phyloP scores from a whole-genome alignment of 2,113 vertebrate genomes.

The Entelurus aequoreus region DNA sequence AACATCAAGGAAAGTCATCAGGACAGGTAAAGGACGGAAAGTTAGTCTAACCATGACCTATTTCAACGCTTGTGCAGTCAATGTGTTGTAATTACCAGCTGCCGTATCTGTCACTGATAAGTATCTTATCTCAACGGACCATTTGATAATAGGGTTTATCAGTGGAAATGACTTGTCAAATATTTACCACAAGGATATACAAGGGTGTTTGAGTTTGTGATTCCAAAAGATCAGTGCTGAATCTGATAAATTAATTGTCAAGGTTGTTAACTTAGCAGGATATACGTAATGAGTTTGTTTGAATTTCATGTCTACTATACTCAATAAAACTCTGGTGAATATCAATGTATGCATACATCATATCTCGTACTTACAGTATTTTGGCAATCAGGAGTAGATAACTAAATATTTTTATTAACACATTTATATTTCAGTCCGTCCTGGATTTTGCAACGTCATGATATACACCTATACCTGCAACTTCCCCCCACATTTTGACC shows the following conservation, averaged over 20 bases:
- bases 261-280: slow-evolving; percentile 2
- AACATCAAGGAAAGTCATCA: slow-evolving; percentile 1
- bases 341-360: background rate
- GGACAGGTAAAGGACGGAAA: slow-evolving; percentile 48
- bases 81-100: slow-evolving; percentile 63
- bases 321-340: background rate
- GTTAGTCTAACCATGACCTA: slow-evolving; percentile 25
- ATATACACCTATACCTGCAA: too few relatives aligned
- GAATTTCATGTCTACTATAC: too few relatives aligned
- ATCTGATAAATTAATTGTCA: slow-evolving; percentile 22
- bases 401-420: too few relatives aligned
- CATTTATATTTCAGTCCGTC: too few relatives aligned
- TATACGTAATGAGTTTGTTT: background rate
- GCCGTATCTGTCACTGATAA: slow-evolving; percentile 54
- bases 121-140: slow-evolving; percentile 59
- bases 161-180: slow-evolving; percentile 48
- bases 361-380: too few relatives aligned
- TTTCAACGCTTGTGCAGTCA: slow-evolving; percentile 45
- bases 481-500: too few relatives aligned
- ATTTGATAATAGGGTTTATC: slow-evolving; percentile 66
- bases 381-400: too few relatives aligned
- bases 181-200: slow-evolving; percentile 58
- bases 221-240: slow-evolving; percentile 35
- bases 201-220: slow-evolving; percentile 54
- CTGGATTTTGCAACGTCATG: too few relatives aligned